Base-by-base conservation (phyloP, 2,113 vertebrate genomes). In the Brienomyrus longianalis region DNA sequence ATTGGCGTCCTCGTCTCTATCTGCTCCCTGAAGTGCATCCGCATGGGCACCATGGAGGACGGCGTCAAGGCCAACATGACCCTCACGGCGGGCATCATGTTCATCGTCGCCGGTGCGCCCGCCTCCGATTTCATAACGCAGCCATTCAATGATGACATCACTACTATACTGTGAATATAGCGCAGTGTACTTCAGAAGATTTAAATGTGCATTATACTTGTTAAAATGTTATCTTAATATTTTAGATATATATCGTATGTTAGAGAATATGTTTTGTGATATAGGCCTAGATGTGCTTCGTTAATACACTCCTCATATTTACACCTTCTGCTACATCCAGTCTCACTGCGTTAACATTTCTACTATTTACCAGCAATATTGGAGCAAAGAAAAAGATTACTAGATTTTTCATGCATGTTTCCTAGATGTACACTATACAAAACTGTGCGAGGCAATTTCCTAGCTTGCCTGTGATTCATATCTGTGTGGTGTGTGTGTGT, bases 1-100 rank as follows among this genome's bases (percentile, higher is more conserved):
- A 95, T 98, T 0, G 96, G 96, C 11, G 93, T 96, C 80, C 89
- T 98, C 0, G 96, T 98, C 27, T 96, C 97, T 88, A 93, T 98
- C 90, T 97, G 98, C 70, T 95, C 97, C 0, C 93, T 98, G 83
- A 98, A 99, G 91, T 99, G 98, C 74, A 95, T 99, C 89, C 96
- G 96, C 21, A 97, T 98, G 0, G 97, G 98, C 15, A 96, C 66
- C 93, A 98, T 97, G 97, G 97, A 98, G 80, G 96, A 97, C 3
- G 94, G 94, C 1, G 92, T 96, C 89, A 98, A 99, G 91, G 98
- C 97, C 90, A 98, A 96, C 3, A 97, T 98, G 96, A 97, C 97
- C 2, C 94, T 98, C 91, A 95, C 97, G 2, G 96, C 97, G 0
- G 98, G 97, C 54, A 94, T 97, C 93, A 93, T 98, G 96, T 96